phyloP scores from a whole-genome alignment of 2,888 invertebrate genomes.

The Caenorhabditis angaria region DNA sequence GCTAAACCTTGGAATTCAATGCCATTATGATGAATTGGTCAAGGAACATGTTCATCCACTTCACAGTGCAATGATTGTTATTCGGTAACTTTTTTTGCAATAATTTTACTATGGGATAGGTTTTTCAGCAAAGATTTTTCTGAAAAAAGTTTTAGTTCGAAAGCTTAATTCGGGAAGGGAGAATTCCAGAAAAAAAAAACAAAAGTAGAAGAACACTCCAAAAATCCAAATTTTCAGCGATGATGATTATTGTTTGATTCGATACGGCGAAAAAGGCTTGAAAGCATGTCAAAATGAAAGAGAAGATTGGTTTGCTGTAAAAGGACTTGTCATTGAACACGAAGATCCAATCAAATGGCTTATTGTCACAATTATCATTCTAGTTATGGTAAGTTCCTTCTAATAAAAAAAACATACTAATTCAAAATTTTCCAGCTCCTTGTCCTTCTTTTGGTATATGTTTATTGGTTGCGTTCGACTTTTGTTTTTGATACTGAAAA shows the following conservation, averaged over 20 bases:
- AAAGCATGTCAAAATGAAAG: conserved; percentile 14
- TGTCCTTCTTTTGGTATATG: conserved; percentile 23
- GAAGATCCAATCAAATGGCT: conserved; percentile 23
- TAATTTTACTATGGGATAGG: too few species aligned
- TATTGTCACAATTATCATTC: conserved; percentile 12
- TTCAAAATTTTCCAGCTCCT: conserved; percentile 5
- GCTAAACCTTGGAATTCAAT: neutral
- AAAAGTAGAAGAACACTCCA: neutral
- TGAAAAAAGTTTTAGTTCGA: too few species aligned
- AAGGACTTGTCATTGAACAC: neutral
- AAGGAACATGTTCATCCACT: neutral
- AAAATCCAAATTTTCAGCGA: conserved; percentile 14
- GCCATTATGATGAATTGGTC: neutral
- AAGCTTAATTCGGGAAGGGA: too few species aligned
- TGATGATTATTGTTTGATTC: conserved; percentile 33
- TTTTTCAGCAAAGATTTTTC: too few species aligned
- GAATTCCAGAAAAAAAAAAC: neutral
- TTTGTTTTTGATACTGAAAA: conserved; percentile 20
- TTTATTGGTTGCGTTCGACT: conserved; percentile 37
- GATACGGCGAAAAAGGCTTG: conserved; percentile 1
- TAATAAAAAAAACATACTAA: neutral
- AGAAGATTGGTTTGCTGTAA: conserved; percentile 5
- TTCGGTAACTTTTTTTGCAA: too few species aligned
- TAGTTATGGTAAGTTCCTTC: neutral
- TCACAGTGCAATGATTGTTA: neutral